Conservation (phyloP, 2,888 invertebrate genomes). For the Erebia epiphron region DNA sequence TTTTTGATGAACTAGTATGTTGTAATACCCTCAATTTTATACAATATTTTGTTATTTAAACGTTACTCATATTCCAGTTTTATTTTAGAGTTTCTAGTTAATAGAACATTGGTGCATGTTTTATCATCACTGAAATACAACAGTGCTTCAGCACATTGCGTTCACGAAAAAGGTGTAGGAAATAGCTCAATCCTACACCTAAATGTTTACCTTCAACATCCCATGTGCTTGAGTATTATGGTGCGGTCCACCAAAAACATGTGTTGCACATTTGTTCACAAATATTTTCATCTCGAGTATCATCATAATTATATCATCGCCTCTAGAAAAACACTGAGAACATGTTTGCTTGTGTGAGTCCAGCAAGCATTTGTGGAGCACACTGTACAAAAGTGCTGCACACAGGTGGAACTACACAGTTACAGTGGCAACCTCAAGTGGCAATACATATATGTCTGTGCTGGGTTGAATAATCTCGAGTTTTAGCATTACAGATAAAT, state of each 20-base stretch:
- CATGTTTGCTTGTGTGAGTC: too few relatives aligned
- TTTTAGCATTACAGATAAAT: slow-evolving; percentile 55
- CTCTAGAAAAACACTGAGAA: too few relatives aligned
- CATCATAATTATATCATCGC: too few relatives aligned
- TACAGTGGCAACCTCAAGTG: background rate
- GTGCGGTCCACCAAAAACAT: too few relatives aligned
- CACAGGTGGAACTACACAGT: too few relatives aligned
- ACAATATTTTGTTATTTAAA: background rate
- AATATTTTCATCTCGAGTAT: too few relatives aligned
- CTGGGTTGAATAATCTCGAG: slow-evolving; percentile 66
- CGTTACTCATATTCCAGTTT: slow-evolving; percentile 4
- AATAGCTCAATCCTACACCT: background rate
- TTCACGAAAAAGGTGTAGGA: background rate
- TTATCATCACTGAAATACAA: background rate
- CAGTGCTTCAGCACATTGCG: background rate
- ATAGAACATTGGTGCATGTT: slow-evolving; percentile 14
- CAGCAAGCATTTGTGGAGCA: too few relatives aligned
- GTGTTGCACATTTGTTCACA: too few relatives aligned
- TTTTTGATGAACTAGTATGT: slow-evolving; percentile 9
- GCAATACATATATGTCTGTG: too few relatives aligned
- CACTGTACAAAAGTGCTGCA: too few relatives aligned
- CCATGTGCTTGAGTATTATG: background rate
- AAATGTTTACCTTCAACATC: background rate
- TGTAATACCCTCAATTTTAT: slow-evolving; percentile 3
- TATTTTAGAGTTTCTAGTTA: background rate